phyloP scores from a whole-genome alignment of 2,113 vertebrate genomes.

The Centropristis striata region DNA sequence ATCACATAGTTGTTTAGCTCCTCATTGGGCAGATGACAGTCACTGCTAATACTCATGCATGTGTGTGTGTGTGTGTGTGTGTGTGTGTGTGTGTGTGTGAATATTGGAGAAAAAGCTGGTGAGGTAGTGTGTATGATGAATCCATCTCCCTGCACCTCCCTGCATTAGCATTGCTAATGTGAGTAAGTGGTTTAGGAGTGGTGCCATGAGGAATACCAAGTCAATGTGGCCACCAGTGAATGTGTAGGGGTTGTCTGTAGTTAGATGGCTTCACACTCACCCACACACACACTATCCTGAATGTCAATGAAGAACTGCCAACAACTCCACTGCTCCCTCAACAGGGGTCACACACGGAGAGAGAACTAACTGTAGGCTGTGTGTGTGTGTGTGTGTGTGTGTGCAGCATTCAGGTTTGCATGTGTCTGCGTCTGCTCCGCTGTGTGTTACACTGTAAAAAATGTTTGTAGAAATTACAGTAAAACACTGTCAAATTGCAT shows the following conservation, averaged over 20 bases:
- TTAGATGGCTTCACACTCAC: slow-evolving; percentile 30
- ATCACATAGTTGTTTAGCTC: slow-evolving; percentile 30
- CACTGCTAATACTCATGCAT: background rate
- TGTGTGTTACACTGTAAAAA: too few species aligned
- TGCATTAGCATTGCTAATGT: slow-evolving; percentile 73
- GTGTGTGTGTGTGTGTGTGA: background rate
- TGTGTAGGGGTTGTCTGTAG: slow-evolving; percentile 50
- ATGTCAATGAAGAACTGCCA: slow-evolving; percentile 66
- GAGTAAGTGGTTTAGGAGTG: slow-evolving; percentile 60
- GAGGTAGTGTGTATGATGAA: slow-evolving; percentile 45
- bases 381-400: background rate
- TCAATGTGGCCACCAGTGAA: slow-evolving; percentile 60
- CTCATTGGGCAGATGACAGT: background rate
- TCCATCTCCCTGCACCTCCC: slow-evolving; percentile 33
- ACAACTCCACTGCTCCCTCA: slow-evolving; percentile 44
- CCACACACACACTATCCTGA: slow-evolving; percentile 40
- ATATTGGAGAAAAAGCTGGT: background rate
- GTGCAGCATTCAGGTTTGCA: background rate
- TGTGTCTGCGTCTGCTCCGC: slow-evolving; percentile 10
- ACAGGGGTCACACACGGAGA: slow-evolving; percentile 38
- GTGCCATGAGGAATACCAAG: slow-evolving; percentile 70
- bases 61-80: background rate
- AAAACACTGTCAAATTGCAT: too few species aligned
- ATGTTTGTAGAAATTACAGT: too few species aligned
- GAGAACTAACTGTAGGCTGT: slow-evolving; percentile 1